Conservation (phyloP, 2,113 vertebrate genomes). For the Semicossyphus pulcher region DNA sequence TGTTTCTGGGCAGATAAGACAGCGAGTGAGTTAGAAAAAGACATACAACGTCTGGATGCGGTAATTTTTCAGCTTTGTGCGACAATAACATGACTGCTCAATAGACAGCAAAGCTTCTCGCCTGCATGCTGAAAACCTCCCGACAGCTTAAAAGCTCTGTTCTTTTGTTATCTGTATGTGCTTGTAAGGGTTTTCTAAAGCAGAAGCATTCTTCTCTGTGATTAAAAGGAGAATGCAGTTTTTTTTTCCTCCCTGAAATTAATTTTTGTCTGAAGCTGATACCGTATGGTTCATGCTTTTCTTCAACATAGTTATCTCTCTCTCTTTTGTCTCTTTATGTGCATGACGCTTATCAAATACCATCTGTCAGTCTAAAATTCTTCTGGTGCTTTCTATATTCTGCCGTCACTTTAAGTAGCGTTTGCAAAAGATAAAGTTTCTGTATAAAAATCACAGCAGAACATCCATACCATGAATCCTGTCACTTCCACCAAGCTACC, state of each 20-base stretch:
- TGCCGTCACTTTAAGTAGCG: neutral
- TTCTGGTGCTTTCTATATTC: neutral
- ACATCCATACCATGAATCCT: neutral
- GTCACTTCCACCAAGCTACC: neutral
- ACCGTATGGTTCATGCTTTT: conserved; percentile 17
- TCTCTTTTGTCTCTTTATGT: conserved; percentile 29
- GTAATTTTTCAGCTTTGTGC: conserved; percentile 40
- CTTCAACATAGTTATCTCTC: conserved; percentile 31
- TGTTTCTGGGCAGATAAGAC: conserved; percentile 39
- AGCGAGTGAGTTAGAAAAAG: conserved; percentile 5
- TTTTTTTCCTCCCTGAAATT: conserved; percentile 37
- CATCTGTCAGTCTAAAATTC: conserved; percentile 6
- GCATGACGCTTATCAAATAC: conserved; percentile 3
- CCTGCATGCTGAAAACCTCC: conserved; percentile 45
- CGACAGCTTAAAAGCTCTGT: conserved; percentile 68
- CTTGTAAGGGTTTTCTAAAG: conserved; percentile 59
- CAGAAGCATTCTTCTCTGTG: conserved; percentile 39
- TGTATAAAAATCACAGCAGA: neutral
- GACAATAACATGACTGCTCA: conserved; percentile 46
- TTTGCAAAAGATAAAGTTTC: conserved; percentile 8
- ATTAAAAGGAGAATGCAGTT: conserved; percentile 57
- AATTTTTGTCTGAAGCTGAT: conserved; percentile 55
- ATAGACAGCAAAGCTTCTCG: conserved; percentile 55
- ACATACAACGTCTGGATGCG: conserved; percentile 16
- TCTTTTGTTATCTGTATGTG: conserved; percentile 63